Base-by-base conservation (phyloP, 2,888 invertebrate species). In the Cheilosia pagana region DNA sequence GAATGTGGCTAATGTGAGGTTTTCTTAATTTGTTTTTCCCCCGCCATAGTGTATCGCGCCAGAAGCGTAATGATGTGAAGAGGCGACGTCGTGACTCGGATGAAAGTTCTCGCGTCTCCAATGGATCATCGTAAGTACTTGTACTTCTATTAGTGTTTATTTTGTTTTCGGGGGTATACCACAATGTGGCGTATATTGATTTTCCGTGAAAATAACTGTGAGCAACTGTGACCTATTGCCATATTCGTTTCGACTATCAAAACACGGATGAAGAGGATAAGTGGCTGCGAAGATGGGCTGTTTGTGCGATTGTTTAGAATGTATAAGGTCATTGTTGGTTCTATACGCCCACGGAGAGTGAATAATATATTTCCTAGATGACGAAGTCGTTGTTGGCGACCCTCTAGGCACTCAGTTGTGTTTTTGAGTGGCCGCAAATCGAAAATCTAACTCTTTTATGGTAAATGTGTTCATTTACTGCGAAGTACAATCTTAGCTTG, bases 11-110 rank as follows among this genome's bases (percentile, higher is more conserved):
- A 16, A 28, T 65, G 41, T 45, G 2, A 35, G 23, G 21, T 48
- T 63, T 35, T 16, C 4, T 50, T 6, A 8, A 43, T 52, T 53
- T 39, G 60, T 60, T 53, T 59, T 39, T 53, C 16, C 21, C 35
- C 1, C 23, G 50, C 21, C 45, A 52, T 63, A 86, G 35, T 63
- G 90, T 92, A 68, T 88, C 89, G 81, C 92, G 91, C 85, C 87
- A 89, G 76, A 91, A 90, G 81, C 90, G 90, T 85, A 90, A 88
- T 67, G 91, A 90, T 52, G 90, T 89, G n/a, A 92, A 91, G 83
- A 88, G 95, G 78, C 94, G 96, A 81, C 94, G 95, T 87, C 93
- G 95, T 78, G 96, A 96, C 86, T 91, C 92, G 39, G 93, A 93
- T 89, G 90, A 89, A 74, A 93, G 93, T 88, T 93, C 93, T 35